Conservation (phyloP, 1,140 invertebrate species). For the Calephelis virginiensis region DNA sequence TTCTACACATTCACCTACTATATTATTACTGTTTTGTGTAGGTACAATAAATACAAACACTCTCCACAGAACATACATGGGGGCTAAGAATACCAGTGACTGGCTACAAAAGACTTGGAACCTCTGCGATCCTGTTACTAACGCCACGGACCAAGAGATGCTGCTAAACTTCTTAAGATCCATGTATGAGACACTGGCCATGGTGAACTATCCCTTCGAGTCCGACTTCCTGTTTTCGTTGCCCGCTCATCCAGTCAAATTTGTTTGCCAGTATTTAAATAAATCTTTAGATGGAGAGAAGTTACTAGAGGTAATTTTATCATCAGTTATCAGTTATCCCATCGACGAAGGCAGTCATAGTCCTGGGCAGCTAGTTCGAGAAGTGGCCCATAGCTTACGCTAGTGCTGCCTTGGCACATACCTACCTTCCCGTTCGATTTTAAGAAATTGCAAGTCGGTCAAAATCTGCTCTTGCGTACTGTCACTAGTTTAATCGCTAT, state of each 20-base stretch:
- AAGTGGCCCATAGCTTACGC: no score
- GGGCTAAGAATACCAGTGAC: conserved; percentile 81
- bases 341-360: no score
- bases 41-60: neutral
- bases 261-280: conserved; percentile 79
- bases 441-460: no score
- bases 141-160: conserved; percentile 73
- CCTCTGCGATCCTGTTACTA: conserved; percentile 84
- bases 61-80: conserved; percentile 62
- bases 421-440: no score
- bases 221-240: conserved; percentile 89
- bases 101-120: conserved; percentile 86
- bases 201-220: conserved; percentile 96
- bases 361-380: no score
- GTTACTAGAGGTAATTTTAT: conserved; percentile 46
- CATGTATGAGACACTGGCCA: conserved; percentile 89
- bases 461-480: no score
- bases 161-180: conserved; percentile 82
- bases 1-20: no score
- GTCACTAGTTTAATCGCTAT: no score
- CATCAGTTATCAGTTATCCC: no score
- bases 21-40: no score
- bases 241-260: conserved; percentile 89
- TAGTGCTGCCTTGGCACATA: no score
- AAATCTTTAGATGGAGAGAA: conserved; percentile 43